These are phyloP conservation scores for Sinhomidia bicolor DNA, from an alignment of 2,888 invertebrate genomes.

Conservation along the genomic window DNA sequence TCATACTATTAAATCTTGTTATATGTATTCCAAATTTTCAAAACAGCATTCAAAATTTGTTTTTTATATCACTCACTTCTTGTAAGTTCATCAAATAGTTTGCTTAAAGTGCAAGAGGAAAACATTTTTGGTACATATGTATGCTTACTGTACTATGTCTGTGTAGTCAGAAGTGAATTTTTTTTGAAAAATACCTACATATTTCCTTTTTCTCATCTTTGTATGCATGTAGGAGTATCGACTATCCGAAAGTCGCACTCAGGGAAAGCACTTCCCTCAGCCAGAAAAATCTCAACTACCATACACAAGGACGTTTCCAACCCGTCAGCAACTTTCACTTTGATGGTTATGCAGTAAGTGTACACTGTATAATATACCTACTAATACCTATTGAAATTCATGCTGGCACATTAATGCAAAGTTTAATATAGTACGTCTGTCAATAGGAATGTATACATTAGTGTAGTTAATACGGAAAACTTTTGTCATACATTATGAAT, in stretches of 20 bases:
- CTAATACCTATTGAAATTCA: not conserved
- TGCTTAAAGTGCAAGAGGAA: not conserved
- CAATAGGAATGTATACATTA: too few species aligned
- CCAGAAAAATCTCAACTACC: conserved; percentile 77
- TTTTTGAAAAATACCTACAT: too few species aligned
- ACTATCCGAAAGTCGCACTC: conserved; percentile 76
- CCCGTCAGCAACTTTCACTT: conserved; percentile 85
- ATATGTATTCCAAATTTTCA: not conserved
- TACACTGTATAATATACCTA: not conserved
- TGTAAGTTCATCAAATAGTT: not conserved
- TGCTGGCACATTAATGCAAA: not conserved
- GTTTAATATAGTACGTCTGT: too few species aligned
- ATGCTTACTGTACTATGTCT: not conserved
- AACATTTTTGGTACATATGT: too few species aligned
- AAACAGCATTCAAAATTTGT: not conserved
- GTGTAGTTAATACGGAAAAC: too few species aligned
- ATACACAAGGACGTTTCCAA: conserved; percentile 79
- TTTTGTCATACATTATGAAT: not conserved
- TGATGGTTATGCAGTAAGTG: conserved; percentile 90
- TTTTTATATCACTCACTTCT: not conserved
- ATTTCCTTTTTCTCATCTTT: conserved; percentile 16
- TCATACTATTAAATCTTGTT: not conserved
- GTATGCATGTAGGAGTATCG: conserved; percentile 72
- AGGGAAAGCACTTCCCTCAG: conserved; percentile 78
- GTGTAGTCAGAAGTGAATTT: conserved; percentile 10